A percentile compares a stretch with the other conserved stretches of the same genome.
phyloP scores from a whole-genome alignment of 2,888 invertebrate genomes.

The Pogonocherus hispidulus region DNA sequence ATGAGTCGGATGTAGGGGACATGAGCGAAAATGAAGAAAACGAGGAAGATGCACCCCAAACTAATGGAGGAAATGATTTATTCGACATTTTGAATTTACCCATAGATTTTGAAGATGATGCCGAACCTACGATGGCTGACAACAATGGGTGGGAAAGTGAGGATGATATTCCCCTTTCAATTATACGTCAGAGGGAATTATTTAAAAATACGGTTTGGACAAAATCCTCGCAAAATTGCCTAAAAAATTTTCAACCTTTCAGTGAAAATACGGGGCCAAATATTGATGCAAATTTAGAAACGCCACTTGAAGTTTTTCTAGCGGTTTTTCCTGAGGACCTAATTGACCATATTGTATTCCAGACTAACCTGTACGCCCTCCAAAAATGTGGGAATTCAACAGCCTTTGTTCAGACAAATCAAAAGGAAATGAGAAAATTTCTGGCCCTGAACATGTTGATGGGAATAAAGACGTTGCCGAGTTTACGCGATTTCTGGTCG shows the following conservation, averaged over 20 bases:
- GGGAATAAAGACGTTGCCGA: slow-evolving; percentile 1
- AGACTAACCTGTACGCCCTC: slow-evolving; percentile 24
- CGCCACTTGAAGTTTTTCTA: slow-evolving; percentile 18
- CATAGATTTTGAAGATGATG: slow-evolving; percentile 22
- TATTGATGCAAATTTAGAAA: slow-evolving; percentile 23
- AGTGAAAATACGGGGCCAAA: slow-evolving; percentile 20
- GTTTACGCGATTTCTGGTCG: slow-evolving; percentile 3
- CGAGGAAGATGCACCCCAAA: slow-evolving; percentile 6
- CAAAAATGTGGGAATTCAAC: slow-evolving; percentile 12
- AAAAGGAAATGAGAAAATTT: slow-evolving; percentile 14
- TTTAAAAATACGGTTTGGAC: slow-evolving; percentile 12
- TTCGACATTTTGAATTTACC: slow-evolving; percentile 29
- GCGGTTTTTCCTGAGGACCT: slow-evolving; percentile 24
- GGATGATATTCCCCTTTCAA: slow-evolving; percentile 21
- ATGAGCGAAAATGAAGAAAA: slow-evolving; percentile 27
- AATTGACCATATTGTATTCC: slow-evolving; percentile 24
- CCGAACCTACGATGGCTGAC: background rate
- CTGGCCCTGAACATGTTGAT: background rate
- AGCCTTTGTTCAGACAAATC: slow-evolving; percentile 16
- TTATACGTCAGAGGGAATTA: slow-evolving; percentile 1
- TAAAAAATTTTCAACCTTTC: slow-evolving; percentile 20
- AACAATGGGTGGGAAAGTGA: slow-evolving; percentile 26
- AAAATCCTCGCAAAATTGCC: slow-evolving; percentile 9
- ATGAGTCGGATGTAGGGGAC: slow-evolving; percentile 28
- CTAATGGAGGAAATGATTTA: slow-evolving; percentile 13